Base-by-base conservation (phyloP, 2,113 vertebrate species). In the Romanogobio albipinnatus region DNA sequence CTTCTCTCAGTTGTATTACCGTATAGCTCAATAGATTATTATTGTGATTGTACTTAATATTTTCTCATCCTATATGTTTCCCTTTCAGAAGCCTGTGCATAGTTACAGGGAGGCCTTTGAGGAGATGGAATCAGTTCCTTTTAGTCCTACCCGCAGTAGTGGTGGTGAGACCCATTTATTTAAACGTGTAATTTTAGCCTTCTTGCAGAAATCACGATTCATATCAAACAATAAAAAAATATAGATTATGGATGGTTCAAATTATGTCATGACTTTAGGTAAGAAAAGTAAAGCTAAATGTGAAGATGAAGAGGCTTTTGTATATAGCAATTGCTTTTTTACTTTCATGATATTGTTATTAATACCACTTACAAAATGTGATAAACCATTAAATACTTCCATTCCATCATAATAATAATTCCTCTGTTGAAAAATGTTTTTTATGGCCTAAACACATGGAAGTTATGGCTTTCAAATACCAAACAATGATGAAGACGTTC, bases 61-160 rank as follows among this genome's bases (percentile, higher is more conserved):
- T 82, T 49, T 81, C 1, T 85, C 19, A 68, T 22, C 39, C 14
- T 64, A 4, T 88, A 15, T 84, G 81, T 79, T 45, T 1, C 53
- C 76, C 47, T 26, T 81, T 53, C 88, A 98, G 98, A 96, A 95
- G 86, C 93, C 93, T 43, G 94, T 97, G 85, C 97, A 98, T 90
- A 97, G 97, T 91, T 98, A 98, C 91, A 95, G 95, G 82, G 98
- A 99, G 84, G 96, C 96, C 17, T 99, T 98, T 0, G 96, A 97
- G 86, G 96, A 97, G 79, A 90, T 92, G 39, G 95, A 96, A 19
- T 87, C 93, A 43, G 87, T 93, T 17, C 90, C 93, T 0, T 92
- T 90, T 90, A 97, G 94, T 89, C 96, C 96, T 58, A 93, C 91
- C 11, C 93, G 94, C 53, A 86, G 92, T 89, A 86, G 88, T 51